phyloP scores from a whole-genome alignment of 2,113 vertebrate genomes.

The Poecilia latipinna region DNA sequence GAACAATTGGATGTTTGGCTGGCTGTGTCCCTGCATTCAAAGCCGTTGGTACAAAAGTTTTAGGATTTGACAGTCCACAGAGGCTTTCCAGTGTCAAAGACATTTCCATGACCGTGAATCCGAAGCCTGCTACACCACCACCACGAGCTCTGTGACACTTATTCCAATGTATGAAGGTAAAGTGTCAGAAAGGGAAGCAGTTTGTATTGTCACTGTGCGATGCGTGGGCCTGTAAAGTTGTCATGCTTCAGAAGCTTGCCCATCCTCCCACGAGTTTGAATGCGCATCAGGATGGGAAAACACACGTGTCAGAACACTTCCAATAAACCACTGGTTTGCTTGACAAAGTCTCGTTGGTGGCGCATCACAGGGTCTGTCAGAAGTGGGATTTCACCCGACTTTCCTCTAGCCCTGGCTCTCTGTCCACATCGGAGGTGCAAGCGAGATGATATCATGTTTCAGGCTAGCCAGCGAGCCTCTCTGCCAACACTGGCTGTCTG shows the following conservation, averaged over 20 bases:
- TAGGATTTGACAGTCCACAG: neutral
- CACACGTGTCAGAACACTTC: neutral
- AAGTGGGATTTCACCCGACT: conserved; percentile 7
- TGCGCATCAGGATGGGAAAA: conserved; percentile 11
- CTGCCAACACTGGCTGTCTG: conserved; percentile 61
- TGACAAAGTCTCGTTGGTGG: conserved; percentile 30
- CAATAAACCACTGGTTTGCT: conserved; percentile 8
- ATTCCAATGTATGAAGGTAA: conserved; percentile 3
- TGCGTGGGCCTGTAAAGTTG: neutral
- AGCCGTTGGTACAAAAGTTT: neutral
- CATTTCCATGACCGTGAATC: conserved; percentile 12
- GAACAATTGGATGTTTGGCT: neutral
- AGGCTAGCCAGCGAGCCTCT: conserved; percentile 64
- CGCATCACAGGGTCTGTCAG: conserved; percentile 19
- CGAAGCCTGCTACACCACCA: neutral
- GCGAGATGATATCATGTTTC: conserved; percentile 74
- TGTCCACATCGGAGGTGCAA: conserved; percentile 41
- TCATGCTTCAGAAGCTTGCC: neutral
- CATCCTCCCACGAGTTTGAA: neutral
- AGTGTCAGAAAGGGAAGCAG: conserved; percentile 14
- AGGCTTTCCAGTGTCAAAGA: neutral
- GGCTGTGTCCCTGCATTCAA: neutral
- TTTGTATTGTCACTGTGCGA: neutral
- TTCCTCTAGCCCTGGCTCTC: conserved; percentile 15
- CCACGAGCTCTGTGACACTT: neutral